Conservation (phyloP, 92 coral and sea anemone genomes). For the Phenganax marumi region DNA sequence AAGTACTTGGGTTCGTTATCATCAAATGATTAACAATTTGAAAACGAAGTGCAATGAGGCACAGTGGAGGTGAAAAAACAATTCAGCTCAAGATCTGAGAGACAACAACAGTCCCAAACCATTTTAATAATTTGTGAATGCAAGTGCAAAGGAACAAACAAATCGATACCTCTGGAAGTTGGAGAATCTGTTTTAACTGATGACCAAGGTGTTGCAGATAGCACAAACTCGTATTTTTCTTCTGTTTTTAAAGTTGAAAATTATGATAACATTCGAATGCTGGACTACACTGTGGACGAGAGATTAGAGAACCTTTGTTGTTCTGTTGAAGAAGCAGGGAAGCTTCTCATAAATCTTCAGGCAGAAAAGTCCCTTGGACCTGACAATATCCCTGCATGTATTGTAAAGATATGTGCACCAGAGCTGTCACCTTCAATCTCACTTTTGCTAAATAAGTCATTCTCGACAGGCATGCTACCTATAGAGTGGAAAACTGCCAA, state of each 20-base stretch:
- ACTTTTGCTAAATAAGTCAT: background rate
- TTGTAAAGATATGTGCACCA: no score
- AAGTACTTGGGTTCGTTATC: constrained; percentile 30
- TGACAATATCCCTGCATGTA: no score
- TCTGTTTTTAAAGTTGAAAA: background rate
- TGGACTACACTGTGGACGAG: no score
- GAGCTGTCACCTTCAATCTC: background rate
- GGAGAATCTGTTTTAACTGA: no score
- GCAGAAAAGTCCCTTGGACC: no score
- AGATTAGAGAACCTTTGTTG: no score
- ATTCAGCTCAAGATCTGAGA: constrained; percentile 10
- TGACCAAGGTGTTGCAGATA: no score
- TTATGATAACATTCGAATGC: no score
- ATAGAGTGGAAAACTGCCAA: background rate
- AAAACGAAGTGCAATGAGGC: constrained; percentile 41
- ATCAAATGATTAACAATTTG: constrained; percentile 25
- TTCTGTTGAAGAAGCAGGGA: no score
- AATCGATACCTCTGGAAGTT: no score
- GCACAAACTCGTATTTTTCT: background rate
- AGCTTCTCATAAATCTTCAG: no score
- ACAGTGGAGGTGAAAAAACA: constrained; percentile 37
- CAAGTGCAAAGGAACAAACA: no score
- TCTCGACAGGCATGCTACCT: background rate
- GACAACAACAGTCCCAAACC: constrained; percentile 21
- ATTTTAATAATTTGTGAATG: background rate